Evolutionary conservation across 1,140 invertebrate genomes (phyloP), one percentile per base, ranked within the genome.

Genomic region (Nomia melanderi): DNA sequence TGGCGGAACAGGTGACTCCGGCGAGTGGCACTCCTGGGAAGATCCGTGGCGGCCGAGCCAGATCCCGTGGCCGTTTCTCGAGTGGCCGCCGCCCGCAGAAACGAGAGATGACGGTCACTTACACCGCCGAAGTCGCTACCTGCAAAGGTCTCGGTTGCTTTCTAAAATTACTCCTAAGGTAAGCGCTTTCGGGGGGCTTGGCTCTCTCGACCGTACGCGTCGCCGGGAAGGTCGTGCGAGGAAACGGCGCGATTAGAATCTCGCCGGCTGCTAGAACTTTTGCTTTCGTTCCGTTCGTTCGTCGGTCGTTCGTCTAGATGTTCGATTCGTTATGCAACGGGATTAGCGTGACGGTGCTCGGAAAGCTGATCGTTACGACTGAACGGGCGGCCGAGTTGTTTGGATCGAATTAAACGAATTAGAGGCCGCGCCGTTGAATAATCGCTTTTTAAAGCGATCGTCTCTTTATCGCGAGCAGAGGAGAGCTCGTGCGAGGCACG

Each of bases 121-220:
- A 98, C 82, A 97, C 96, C 60, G 96, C 95, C 27, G 96, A 98
- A 93, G 97, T 98, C 78, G 97, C 97, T 64, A 97, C 97, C 74
- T 97, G 96, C 88, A 94, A 94, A 72, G 96, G 96, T 65, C 96
- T 97, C 89, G 96, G 96, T 76, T 97, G 96, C 87, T 96, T 97
- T 90, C 93, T 96, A 79, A 97, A 97, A 93, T 93, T 98, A 87
- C 92, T 98, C 14, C 92, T 96, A 77, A 95, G 95, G 96, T 97
- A 93, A 87, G 44, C 53, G 7, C 0, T 71, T 62, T 33, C n/a
- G 2, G 41, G 14, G 2, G 41, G 14, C 20, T 33, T 25, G 47
- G 47, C 20, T 29, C 1, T 25, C 20, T 17, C 29, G 27, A 3
- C 8, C 29, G 9, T 17, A 33, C 25, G 29, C 0, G 3, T 36